phyloP scores from a whole-genome alignment of 1,140 invertebrate genomes.

The Drosophila pandora region DNA sequence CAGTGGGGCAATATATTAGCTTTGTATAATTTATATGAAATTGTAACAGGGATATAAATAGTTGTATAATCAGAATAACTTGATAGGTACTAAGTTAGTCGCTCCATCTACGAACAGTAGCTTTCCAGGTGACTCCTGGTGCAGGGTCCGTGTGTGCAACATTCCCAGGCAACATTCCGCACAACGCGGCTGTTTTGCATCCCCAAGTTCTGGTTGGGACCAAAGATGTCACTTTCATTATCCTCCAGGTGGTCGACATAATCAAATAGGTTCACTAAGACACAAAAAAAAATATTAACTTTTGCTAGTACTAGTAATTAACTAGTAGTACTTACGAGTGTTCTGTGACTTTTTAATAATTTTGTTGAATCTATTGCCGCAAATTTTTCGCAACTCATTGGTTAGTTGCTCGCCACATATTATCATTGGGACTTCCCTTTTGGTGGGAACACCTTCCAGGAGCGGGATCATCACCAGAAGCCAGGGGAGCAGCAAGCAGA shows the following conservation, averaged over 20 bases:
- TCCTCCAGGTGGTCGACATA: background rate
- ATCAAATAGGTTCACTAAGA: background rate
- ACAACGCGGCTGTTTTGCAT: background rate
- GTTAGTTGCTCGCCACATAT: background rate
- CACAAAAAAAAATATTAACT: background rate
- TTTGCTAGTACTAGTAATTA: too few relatives aligned
- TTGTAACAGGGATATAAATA: too few relatives aligned
- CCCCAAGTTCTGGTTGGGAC: too few relatives aligned
- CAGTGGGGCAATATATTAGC: background rate
- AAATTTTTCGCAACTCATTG: background rate
- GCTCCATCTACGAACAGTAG: background rate
- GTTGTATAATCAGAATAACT: background rate
- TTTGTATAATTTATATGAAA: background rate
- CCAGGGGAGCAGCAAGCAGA: slow-evolving; percentile 17
- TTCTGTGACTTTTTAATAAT: background rate
- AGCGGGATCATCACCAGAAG: slow-evolving; percentile 26
- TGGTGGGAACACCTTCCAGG: slow-evolving; percentile 1
- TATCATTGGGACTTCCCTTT: background rate
- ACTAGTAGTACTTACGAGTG: background rate
- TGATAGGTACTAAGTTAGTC: background rate
- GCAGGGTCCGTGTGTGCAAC: background rate
- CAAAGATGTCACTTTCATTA: background rate
- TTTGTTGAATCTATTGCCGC: background rate
- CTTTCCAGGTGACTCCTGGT: background rate
- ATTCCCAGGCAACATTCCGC: background rate